Evolutionary conservation across 2,888 invertebrate species (phyloP).

Genomic region (Gymnocheta viridis): DNA sequence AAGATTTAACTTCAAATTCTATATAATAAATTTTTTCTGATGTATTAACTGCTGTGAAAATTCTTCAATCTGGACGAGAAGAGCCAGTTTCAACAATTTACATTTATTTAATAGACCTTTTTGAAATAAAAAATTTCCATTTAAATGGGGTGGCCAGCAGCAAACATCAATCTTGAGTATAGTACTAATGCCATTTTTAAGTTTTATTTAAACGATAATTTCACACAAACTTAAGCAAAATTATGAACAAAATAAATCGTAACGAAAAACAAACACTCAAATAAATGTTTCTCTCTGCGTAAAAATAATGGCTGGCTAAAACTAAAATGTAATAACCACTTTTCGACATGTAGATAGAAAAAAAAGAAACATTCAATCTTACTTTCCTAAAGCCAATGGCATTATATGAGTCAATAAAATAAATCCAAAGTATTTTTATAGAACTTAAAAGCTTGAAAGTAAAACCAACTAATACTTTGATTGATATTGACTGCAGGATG

Average conservation of each 20-base stretch:
- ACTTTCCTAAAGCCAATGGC: background rate
- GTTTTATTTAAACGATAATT: background rate
- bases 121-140: too few relatives aligned
- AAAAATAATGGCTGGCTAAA: slow-evolving; percentile 1
- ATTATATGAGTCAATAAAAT: background rate
- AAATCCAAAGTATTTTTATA: background rate
- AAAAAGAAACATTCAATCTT: background rate
- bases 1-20: too few relatives aligned
- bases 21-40: too few relatives aligned
- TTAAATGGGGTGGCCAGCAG: background rate
- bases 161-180: background rate
- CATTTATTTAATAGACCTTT: too few relatives aligned
- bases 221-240: background rate
- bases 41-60: too few relatives aligned
- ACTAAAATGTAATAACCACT: background rate
- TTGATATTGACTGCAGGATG: background rate
- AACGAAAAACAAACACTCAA: background rate
- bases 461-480: background rate
- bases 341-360: background rate
- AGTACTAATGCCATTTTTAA: background rate
- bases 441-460: background rate
- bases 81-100: too few relatives aligned
- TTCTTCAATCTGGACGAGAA: too few relatives aligned
- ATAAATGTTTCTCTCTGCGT: background rate
- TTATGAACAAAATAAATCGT: background rate